phyloP scores from a whole-genome alignment of 2,113 vertebrate species.

The Oreochromis aureus region DNA sequence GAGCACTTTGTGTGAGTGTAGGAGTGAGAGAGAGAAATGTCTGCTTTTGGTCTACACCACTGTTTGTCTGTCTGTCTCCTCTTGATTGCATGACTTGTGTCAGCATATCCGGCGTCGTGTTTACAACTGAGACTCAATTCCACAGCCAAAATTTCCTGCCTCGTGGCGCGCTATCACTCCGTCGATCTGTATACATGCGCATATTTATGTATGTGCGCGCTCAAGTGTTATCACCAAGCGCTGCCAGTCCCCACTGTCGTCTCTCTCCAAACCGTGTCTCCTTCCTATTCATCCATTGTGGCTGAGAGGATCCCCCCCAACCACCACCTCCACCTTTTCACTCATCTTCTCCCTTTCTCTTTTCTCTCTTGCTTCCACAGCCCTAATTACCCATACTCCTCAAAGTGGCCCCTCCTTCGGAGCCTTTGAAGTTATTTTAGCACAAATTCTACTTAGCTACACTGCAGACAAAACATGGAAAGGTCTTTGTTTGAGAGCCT shows the following conservation, averaged over 20 bases:
- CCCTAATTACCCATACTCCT: conserved; percentile 62
- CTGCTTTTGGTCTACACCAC: not conserved
- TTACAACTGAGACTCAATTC: conserved; percentile 27
- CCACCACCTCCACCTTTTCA: conserved; percentile 2
- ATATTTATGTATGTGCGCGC: not conserved
- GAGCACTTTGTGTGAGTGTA: conserved; percentile 11
- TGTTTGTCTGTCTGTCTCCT: not conserved
- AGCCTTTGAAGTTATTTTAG: conserved; percentile 68
- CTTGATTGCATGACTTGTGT: not conserved
- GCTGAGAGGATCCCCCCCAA: conserved; percentile 29
- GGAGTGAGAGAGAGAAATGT: not conserved
- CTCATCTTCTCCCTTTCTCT: conserved; percentile 43
- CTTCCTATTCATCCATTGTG: conserved; percentile 48
- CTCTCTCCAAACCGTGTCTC: conserved; percentile 16
- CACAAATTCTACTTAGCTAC: conserved; percentile 52
- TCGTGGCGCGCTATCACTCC: conserved; percentile 1
- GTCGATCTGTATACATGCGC: not conserved
- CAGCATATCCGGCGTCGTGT: conserved; percentile 2
- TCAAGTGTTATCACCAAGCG: conserved; percentile 28
- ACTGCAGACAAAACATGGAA: conserved; percentile 59
- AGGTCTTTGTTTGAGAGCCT: conserved; percentile 24
- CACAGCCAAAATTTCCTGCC: conserved; percentile 20
- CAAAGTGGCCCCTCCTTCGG: conserved; percentile 47
- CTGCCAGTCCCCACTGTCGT: not conserved
- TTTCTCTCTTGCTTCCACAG: conserved; percentile 4